These are phyloP conservation scores for Baryphthengus martii DNA, from an alignment of 2,113 vertebrate genomes.

Conservation along the genomic window DNA sequence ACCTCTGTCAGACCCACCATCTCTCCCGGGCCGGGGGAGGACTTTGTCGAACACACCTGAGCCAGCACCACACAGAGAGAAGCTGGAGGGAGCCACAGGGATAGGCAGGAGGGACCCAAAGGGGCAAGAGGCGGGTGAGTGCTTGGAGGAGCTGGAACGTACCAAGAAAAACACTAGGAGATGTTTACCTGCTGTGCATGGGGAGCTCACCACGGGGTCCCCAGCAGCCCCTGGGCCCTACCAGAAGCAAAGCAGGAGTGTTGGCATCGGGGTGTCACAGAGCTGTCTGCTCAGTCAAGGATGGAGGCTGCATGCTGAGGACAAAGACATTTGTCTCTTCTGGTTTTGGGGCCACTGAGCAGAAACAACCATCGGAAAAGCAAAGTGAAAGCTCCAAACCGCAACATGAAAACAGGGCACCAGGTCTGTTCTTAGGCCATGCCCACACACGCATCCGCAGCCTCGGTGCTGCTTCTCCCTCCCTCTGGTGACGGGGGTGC, in stretches of 20 bases:
- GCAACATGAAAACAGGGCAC: background rate
- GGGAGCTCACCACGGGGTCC: background rate
- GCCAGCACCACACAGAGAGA: background rate
- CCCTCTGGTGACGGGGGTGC: background rate
- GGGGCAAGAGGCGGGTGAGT: background rate
- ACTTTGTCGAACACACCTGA: fast-evolving
- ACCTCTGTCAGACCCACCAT: background rate
- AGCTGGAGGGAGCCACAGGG: background rate
- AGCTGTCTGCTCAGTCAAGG: background rate
- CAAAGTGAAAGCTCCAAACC: background rate
- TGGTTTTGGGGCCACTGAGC: too few species aligned
- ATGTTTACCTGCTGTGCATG: background rate
- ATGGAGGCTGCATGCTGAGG: background rate
- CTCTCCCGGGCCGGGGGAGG: background rate
- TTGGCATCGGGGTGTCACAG: fast-evolving
- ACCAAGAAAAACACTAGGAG: background rate
- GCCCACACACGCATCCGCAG: fast-evolving
- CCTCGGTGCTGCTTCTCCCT: background rate
- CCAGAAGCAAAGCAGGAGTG: background rate
- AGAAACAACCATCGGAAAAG: fast-evolving
- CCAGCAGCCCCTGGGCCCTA: background rate
- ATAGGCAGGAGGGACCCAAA: background rate
- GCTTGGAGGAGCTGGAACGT: background rate
- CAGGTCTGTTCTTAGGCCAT: background rate
- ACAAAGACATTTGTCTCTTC: background rate